phyloP scores from a whole-genome alignment of 2,113 vertebrate species.

The Apteryx mantelli region DNA sequence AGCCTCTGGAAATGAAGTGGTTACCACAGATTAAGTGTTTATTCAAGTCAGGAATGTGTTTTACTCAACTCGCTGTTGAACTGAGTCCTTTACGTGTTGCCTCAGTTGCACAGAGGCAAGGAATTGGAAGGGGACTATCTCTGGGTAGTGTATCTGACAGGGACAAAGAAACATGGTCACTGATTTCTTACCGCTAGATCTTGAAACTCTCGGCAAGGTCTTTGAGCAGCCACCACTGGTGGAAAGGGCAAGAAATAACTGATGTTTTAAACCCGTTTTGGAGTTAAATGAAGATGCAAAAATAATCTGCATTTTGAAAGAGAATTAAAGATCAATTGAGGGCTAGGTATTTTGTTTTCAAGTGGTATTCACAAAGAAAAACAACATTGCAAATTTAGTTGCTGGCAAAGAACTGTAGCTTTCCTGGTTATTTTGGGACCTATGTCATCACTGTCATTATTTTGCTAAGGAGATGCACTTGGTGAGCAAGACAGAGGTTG shows the following conservation, averaged over 20 bases:
- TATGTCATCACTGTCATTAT: constrained; percentile 13
- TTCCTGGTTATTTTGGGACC: neutral
- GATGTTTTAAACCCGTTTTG: neutral
- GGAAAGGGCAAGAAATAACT: neutral
- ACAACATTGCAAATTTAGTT: neutral
- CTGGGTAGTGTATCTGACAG: neutral
- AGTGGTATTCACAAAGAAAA: neutral
- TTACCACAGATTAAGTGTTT: neutral
- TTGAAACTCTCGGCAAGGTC: neutral
- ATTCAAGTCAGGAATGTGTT: neutral
- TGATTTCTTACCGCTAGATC: neutral
- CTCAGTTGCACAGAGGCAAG: neutral
- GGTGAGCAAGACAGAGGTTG: neutral
- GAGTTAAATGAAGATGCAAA: neutral
- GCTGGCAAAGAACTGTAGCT: neutral
- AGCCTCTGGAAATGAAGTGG: neutral
- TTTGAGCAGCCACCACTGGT: neutral
- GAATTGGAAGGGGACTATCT: neutral
- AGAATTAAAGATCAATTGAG: neutral
- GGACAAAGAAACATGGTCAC: neutral
- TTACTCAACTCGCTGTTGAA: neutral
- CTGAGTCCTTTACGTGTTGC: neutral
- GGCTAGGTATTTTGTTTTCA: neutral
- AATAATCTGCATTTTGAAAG: neutral
- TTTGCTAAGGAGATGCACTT: neutral